These are phyloP conservation scores for Elysia chlorotica DNA, from an alignment of 1,140 invertebrate genomes.

Conservation along the genomic window DNA sequence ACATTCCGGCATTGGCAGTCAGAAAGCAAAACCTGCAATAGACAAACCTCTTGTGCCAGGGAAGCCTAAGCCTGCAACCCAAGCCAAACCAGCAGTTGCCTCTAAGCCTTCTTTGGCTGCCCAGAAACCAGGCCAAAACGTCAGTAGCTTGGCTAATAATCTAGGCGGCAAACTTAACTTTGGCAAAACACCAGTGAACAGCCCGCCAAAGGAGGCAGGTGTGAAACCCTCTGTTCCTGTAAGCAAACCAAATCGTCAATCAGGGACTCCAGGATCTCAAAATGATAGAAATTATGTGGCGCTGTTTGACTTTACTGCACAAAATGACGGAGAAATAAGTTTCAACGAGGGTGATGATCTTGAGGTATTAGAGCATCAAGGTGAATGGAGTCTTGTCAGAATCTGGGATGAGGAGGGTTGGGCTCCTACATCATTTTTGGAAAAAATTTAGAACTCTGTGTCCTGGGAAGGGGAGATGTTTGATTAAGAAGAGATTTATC, in stretches of 20 bases:
- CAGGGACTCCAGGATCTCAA: neutral
- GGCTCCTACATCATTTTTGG: conserved; percentile 15
- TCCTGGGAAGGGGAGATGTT: no score
- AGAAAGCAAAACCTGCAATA: neutral
- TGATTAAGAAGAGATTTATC: no score
- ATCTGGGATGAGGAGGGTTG: conserved; percentile 15
- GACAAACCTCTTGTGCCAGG: neutral
- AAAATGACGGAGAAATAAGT: conserved; percentile 11
- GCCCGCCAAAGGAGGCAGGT: neutral
- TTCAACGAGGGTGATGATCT: conserved; percentile 22
- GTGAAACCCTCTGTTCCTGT: neutral
- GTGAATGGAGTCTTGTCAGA: conserved; percentile 6
- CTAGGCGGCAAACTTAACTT: conserved; percentile 18
- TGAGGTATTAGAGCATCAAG: conserved; percentile 11
- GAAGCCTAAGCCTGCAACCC: conserved; percentile 8
- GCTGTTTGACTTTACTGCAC: conserved; percentile 1
- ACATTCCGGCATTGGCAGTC: neutral
- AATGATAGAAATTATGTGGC: neutral
- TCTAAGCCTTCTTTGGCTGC: neutral
- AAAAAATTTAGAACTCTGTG: no score
- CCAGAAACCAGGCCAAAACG: neutral
- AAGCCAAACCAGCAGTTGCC: neutral
- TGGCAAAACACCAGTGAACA: neutral
- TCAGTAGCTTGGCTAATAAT: conserved; percentile 12
- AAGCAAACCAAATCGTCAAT: neutral